phyloP scores from a whole-genome alignment of 2,113 vertebrate genomes.

The Dascyllus trimaculatus region DNA sequence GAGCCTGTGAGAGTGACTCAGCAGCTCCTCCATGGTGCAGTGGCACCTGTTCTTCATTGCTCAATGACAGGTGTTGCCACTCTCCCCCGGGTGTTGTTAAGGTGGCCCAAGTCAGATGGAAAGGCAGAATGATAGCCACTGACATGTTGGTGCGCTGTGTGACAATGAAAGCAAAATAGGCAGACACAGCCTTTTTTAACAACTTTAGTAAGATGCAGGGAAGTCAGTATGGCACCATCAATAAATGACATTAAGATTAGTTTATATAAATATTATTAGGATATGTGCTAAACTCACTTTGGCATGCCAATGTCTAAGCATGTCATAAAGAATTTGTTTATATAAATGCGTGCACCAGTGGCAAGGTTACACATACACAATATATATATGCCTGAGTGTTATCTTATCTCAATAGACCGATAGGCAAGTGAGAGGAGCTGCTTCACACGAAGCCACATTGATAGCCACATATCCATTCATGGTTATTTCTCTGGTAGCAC shows the following conservation, averaged over 20 bases:
- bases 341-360: background rate
- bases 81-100: slow-evolving; percentile 57
- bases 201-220: background rate
- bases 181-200: slow-evolving; percentile 25
- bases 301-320: background rate
- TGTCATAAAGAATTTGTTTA: slow-evolving; percentile 3
- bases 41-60: slow-evolving; percentile 63
- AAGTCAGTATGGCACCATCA: background rate
- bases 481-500: slow-evolving; percentile 50
- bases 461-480: slow-evolving; percentile 36
- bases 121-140: slow-evolving; percentile 47
- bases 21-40: slow-evolving; percentile 49
- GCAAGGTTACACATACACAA: background rate
- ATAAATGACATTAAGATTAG: too few species aligned
- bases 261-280: too few species aligned
- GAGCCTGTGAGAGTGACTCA: slow-evolving; percentile 52
- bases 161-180: slow-evolving; percentile 12
- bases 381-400: slow-evolving; percentile 1
- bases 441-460: slow-evolving; percentile 35
- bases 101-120: slow-evolving; percentile 54
- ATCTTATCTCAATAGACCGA: slow-evolving; percentile 48
- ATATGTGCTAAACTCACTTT: too few species aligned
- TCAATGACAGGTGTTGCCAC: slow-evolving; percentile 64
- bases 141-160: slow-evolving; percentile 5
- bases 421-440: slow-evolving; percentile 31